Evolutionary conservation across 2,888 invertebrate species (phyloP).

Genomic region (Mythimna impura): DNA sequence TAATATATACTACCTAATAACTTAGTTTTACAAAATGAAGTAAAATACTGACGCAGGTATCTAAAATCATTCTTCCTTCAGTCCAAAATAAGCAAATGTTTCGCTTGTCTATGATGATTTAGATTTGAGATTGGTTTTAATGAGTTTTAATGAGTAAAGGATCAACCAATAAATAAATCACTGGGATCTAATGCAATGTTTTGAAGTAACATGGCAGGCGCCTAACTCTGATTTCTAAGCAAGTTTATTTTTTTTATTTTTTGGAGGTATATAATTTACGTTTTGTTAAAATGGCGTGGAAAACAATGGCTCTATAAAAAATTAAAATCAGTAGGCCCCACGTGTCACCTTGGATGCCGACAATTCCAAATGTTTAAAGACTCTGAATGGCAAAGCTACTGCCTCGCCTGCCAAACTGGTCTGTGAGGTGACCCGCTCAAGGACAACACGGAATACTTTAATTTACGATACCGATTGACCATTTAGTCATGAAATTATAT

Average conservation of each 20-base stretch:
- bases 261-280: neutral
- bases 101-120: neutral
- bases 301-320: conserved; percentile 25
- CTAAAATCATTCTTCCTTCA: too few relatives aligned
- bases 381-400: conserved; percentile 14
- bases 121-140: neutral
- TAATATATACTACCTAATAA: too few relatives aligned
- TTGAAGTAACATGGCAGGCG: too few relatives aligned
- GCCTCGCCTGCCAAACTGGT: conserved; percentile 31
- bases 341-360: neutral
- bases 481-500: neutral
- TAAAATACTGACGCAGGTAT: too few relatives aligned
- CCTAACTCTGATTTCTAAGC: neutral
- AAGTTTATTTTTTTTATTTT: neutral
- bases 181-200: neutral
- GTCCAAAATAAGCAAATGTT: too few relatives aligned
- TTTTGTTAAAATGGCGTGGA: neutral
- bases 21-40: too few relatives aligned
- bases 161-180: neutral
- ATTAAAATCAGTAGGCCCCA: neutral
- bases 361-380: conserved; percentile 16
- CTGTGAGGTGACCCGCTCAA: conserved; percentile 37
- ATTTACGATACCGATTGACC: neutral
- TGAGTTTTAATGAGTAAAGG: neutral
- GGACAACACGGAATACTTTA: conserved; percentile 12